Base-by-base conservation (phyloP, 2,797 vertebrate genomes). In the Diceros bicornis region DNA sequence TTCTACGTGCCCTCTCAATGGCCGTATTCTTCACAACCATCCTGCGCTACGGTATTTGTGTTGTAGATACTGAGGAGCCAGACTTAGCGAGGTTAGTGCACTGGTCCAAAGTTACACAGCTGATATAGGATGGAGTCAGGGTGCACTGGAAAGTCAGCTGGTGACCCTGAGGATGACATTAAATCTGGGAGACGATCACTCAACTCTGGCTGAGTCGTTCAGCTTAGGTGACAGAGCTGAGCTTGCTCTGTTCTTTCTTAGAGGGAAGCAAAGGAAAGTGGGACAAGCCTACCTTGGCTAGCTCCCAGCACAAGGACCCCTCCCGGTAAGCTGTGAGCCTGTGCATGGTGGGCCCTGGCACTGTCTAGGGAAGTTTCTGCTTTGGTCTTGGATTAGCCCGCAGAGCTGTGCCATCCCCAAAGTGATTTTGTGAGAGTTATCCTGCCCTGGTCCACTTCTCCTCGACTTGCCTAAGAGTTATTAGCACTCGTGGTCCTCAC, bases 371-470 rank as follows among this genome's bases (percentile, higher is more conserved):
- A 29, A 37, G n/a, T 41, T 79, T 74, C 44, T 50, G 52, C n/a
- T 68, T 61, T 83, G 55, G 14, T 59, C 9, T 85, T 3, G 2
- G 52, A 55, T 20, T 47, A 88, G 25, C 34, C 57, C 41, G 57
- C 44, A 62, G 29, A 14, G 4, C n/a, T 20, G 29, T 23, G 74
- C 7, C 61, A 59, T 50, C 29, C 6, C 0, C 34, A 57, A 14
- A 17, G 12, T 3, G 7, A 52, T 27, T 71, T 20, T 34, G 47
- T 59, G 21, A 93, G n/a, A 94, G 37, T 64, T 32, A 32, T 12
- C 10, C 3, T 0, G 0, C 7, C 2, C 25, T 52, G 29, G 10
- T 21, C 29, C 8, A 1, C 21, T 47, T 59, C 7, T 62, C 86
- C 50, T 47, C 10, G 2, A 29, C 41, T 83, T 3, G 1, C 7